These are phyloP conservation scores for Sula dactylatra DNA, from an alignment of 2,113 vertebrate genomes.

Conservation along the genomic window DNA sequence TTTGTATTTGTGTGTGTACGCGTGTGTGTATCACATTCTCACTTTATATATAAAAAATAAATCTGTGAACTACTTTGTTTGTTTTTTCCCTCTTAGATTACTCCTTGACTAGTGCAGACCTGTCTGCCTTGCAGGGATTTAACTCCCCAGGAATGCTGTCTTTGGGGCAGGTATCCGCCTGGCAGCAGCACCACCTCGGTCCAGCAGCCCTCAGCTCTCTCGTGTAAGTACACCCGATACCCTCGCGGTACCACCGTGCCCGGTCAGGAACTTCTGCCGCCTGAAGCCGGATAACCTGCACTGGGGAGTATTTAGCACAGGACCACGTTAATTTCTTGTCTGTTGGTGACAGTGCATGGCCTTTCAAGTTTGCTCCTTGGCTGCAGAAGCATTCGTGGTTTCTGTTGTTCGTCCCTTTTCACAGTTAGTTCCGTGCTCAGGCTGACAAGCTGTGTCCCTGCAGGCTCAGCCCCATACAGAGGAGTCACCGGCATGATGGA, in stretches of 20 bases:
- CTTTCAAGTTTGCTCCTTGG: not conserved
- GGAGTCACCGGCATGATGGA: not conserved
- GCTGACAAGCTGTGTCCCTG: not conserved
- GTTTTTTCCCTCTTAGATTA: conserved; percentile 80
- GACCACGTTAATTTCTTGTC: not conserved
- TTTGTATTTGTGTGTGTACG: not conserved
- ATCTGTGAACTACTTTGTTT: not conserved
- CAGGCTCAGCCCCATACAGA: not conserved
- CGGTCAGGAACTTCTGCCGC: not conserved
- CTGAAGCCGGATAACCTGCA: not conserved
- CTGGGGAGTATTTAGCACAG: not conserved
- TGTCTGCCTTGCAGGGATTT: conserved; percentile 94
- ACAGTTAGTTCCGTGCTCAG: not conserved
- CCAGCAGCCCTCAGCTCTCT: conserved; percentile 94
- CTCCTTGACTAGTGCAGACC: conserved; percentile 93
- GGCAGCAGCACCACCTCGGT: conserved; percentile 97
- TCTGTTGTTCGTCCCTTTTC: rapidly evolving
- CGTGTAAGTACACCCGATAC: conserved; percentile 81
- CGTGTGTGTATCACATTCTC: no score
- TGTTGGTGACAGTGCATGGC: not conserved
- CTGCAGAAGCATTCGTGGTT: rapidly evolving
- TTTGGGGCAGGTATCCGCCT: conserved; percentile 94
- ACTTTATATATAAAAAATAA: not conserved
- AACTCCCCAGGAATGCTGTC: conserved; percentile 92
- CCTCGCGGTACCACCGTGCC: rapidly evolving